phyloP scores from a whole-genome alignment of 2,113 vertebrate genomes.

The Atlantisia rogersi region DNA sequence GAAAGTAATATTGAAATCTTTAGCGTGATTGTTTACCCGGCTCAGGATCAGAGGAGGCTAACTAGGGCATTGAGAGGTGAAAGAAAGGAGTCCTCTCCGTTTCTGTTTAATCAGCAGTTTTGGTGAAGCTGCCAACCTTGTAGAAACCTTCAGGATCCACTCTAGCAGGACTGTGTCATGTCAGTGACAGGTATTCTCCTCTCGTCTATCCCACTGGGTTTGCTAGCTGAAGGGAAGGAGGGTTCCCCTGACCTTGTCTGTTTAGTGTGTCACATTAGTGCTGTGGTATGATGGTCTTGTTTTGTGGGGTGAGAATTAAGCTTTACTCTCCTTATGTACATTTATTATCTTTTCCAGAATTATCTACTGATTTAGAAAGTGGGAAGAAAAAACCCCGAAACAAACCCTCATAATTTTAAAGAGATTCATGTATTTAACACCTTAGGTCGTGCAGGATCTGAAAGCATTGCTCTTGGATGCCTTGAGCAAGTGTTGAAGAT shows the following conservation, averaged over 20 bases:
- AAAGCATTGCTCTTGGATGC: not conserved
- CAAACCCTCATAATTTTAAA: not conserved
- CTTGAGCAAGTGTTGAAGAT: not conserved
- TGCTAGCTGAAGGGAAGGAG: not conserved
- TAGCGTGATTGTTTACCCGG: not conserved
- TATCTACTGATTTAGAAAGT: not conserved
- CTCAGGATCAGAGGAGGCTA: not conserved
- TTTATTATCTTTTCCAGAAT: accelerated
- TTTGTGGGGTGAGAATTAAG: accelerated
- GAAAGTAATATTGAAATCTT: not conserved
- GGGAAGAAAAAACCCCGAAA: not conserved
- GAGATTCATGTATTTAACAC: not conserved
- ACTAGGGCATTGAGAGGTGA: not conserved
- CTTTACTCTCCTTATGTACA: not conserved
- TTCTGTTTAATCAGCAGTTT: not conserved
- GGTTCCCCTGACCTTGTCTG: not conserved
- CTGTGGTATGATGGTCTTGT: not conserved
- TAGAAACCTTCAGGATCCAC: not conserved
- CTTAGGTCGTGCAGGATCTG: not conserved
- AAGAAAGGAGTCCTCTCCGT: not conserved
- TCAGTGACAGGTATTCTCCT: not conserved
- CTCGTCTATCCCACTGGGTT: not conserved
- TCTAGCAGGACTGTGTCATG: not conserved
- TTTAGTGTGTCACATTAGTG: not conserved
- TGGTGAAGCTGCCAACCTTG: not conserved